phyloP scores from a whole-genome alignment of 2,113 vertebrate genomes.

The Tachycineta bicolor region DNA sequence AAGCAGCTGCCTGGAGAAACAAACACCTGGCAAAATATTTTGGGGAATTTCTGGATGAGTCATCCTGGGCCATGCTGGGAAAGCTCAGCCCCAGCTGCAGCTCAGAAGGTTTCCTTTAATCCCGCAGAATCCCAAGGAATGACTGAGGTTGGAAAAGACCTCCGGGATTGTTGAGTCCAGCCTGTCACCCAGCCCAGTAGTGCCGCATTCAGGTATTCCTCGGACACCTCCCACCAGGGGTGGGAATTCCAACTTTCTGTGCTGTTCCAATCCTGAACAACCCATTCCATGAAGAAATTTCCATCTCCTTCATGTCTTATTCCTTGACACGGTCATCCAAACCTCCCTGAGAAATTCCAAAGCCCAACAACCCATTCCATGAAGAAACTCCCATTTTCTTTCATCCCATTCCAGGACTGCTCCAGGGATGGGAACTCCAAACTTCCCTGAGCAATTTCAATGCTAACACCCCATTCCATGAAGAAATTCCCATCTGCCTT shows the following conservation, averaged over 20 bases:
- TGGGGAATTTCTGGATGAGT: neutral
- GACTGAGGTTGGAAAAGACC: neutral
- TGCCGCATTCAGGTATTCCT: neutral
- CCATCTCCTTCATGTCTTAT: neutral
- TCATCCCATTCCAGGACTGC: neutral
- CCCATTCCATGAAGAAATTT: neutral
- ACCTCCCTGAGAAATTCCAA: neutral
- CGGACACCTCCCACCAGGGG: neutral
- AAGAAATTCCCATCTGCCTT: neutral
- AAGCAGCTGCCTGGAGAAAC: neutral
- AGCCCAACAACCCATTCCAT: neutral
- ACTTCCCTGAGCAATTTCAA: neutral
- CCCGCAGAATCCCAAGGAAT: neutral
- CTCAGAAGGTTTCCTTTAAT: accelerated
- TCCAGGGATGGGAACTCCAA: neutral
- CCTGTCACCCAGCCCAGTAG: neutral
- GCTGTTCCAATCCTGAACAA: neutral
- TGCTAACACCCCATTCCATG: neutral
- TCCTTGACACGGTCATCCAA: neutral
- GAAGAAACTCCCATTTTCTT: neutral
- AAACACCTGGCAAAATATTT: constrained; percentile 41
- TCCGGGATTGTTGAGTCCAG: accelerated
- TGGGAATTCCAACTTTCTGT: neutral
- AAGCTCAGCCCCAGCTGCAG: neutral
- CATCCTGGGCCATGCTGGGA: neutral